Evolutionary conservation across 1,140 invertebrate genomes (phyloP), one percentile per base, ranked within the genome.

Genomic region (Vanessa tameamea): DNA sequence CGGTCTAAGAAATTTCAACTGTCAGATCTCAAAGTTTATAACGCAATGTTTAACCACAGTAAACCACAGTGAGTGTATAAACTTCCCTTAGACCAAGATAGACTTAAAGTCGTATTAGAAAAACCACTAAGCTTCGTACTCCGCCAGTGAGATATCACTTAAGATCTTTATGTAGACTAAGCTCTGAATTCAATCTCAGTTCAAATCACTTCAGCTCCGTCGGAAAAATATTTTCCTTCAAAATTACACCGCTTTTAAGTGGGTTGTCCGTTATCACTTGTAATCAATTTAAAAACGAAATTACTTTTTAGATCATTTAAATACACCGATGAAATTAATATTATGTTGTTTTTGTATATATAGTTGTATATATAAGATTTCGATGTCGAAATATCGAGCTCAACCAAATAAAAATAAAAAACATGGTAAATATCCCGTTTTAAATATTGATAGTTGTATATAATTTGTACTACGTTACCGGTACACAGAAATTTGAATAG

Each of bases 21-120:
- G n/a, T 55, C 8, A 55, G 53, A 57, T 57, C 53, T 57, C 43
- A 31, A 67, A 67, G 26, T 67, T 67, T 37, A 53, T 37, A 55
- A 67, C 65, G 15, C 43, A 68, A 43, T 55, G 66, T 68, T 68
- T 68, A 57, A 26, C 26, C 66, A 23, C 20, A 68, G 65, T 43
- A 37, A 68, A 16, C 66, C 66, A 11, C 66, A 68, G 16, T 57
- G 14, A 51, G 66, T 47, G 15, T 68, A 57, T 68, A 47, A 47
- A 68, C 53, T 47, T 47, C 14, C 65, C 26, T 37, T 68, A 68
- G 26, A 68, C 51, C 53, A 23, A 68, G 66, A 31, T 61, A n/a
- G 31, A 61, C 57, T 61, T 61, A 61, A 37, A 57, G 53, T 57
- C 57, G 57, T 61, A 61, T 61, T 61, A 31, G 57, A 61, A 31